phyloP scores from a whole-genome alignment of 2,113 vertebrate genomes.

The Pluvianellus socialis region DNA sequence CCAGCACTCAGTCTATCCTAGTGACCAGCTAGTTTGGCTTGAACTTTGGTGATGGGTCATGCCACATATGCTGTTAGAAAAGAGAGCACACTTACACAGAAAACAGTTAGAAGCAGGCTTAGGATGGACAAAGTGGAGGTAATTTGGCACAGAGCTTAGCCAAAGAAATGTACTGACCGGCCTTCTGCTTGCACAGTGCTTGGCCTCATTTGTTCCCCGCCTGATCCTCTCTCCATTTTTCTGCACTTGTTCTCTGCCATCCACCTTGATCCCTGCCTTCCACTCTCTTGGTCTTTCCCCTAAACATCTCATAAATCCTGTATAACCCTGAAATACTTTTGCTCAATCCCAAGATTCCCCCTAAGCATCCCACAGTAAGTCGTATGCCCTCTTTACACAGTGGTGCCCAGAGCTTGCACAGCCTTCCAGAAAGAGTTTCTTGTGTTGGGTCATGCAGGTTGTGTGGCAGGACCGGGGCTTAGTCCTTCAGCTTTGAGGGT shows the following conservation, averaged over 20 bases:
- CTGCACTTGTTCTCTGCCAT: neutral
- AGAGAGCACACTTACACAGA: neutral
- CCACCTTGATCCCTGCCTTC: neutral
- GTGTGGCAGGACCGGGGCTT: neutral
- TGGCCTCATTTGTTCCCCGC: neutral
- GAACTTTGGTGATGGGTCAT: neutral
- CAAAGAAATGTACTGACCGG: neutral
- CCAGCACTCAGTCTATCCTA: neutral
- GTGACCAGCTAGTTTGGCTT: neutral
- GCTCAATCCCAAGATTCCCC: neutral
- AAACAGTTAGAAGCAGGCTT: neutral
- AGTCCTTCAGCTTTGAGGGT: neutral
- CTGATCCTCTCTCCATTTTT: neutral
- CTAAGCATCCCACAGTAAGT: neutral
- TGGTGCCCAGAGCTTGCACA: neutral
- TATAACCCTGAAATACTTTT: neutral
- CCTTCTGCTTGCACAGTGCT: neutral
- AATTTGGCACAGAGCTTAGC: neutral
- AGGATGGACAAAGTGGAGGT: neutral
- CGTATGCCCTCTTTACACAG: neutral
- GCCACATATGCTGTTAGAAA: neutral
- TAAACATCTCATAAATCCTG: accelerated
- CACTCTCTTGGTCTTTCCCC: neutral
- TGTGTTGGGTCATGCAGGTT: neutral
- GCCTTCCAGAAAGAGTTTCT: neutral